Evolutionary conservation across 2,888 invertebrate species (phyloP), one percentile per base, ranked within the genome.

Genomic region (Meloe dianella): DNA sequence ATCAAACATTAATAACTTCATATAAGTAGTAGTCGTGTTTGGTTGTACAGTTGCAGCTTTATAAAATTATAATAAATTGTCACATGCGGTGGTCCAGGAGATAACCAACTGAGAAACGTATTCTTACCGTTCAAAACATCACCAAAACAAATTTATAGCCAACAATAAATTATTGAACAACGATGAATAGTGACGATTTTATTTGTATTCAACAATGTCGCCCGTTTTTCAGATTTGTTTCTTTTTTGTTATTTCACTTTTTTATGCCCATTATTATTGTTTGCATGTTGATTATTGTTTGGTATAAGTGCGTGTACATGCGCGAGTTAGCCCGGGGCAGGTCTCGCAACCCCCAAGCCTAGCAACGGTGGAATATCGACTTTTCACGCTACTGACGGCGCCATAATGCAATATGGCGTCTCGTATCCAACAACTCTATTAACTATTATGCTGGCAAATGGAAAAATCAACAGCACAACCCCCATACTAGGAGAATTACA

Each of bases 1-100:
- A 73, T 78, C 77, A 76, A 77, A 75, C 77, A 78, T 78, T 78
- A 77, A 78, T 79, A 79, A 79, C 77, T 79, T 76, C 69, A 78
- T 78, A 74, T 68, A 71, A 68, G 68, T 64, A 67, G 67, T 69
- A 66, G 71, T 65, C 69, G 67, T 70, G 71, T 71, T n/a, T 68
- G 66, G 62, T 70, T 69, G 60, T 67, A 70, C 72, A 69, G 70
- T 69, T 73, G 74, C 74, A 71, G 72, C 71, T 74, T 71, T 70
- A 71, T 77, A 73, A 74, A 75, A 77, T 75, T 72, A 73, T 78
- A 75, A 78, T 78, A 77, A 76, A 77, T 78, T 76, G 76, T 77
- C 78, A 74, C 77, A 75, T 75, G 71, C 70, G 78, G 78, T 78
- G 78, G 78, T 78, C 78, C 66, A 20, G 20, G 9, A 47, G 71